Percentiles rank a stretch among this genome's conserved stretches.
Conservation (phyloP, 1,140 invertebrate genomes). For the Probaryconus sp. region DNA sequence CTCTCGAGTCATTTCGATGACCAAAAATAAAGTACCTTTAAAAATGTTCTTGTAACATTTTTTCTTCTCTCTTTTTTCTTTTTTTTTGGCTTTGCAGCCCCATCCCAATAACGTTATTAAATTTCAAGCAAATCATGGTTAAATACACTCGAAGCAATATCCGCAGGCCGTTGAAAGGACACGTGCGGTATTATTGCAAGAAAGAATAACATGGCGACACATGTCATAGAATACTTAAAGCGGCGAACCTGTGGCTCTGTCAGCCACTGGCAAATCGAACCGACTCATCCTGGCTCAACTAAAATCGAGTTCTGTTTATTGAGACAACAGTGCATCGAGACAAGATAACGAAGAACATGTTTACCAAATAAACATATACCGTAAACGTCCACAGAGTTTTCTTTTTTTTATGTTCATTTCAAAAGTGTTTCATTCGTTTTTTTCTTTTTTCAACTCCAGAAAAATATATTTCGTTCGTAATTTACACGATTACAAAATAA, state of each 20-base stretch:
- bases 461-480: too few species aligned
- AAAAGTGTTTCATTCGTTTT: too few species aligned
- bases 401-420: neutral
- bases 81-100: too few species aligned
- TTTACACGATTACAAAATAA: too few species aligned
- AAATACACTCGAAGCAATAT: conserved; percentile 52
- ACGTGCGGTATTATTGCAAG: conserved; percentile 64
- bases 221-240: conserved; percentile 43
- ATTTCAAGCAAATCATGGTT: conserved; percentile 53
- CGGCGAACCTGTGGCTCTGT: conserved; percentile 42
- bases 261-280: conserved; percentile 13
- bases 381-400: conserved; percentile 12
- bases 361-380: conserved; percentile 59
- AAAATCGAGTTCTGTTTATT: conserved; percentile 58
- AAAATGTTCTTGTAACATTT: too few species aligned
- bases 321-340: conserved; percentile 51
- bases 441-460: too few species aligned
- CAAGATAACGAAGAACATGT: conserved; percentile 51
- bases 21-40: too few species aligned
- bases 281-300: conserved; percentile 16
- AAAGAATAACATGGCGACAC: conserved; percentile 65
- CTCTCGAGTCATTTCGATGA: too few species aligned
- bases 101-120: too few species aligned
- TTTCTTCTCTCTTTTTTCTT: too few species aligned
- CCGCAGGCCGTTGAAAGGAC: conserved; percentile 47